Percentiles rank a stretch among this genome's conserved stretches.
Evolutionary conservation across 30 jellyfish, hydroid and myxozoan species (phyloP).

Genomic region (Cassiopea xamachana): DNA sequence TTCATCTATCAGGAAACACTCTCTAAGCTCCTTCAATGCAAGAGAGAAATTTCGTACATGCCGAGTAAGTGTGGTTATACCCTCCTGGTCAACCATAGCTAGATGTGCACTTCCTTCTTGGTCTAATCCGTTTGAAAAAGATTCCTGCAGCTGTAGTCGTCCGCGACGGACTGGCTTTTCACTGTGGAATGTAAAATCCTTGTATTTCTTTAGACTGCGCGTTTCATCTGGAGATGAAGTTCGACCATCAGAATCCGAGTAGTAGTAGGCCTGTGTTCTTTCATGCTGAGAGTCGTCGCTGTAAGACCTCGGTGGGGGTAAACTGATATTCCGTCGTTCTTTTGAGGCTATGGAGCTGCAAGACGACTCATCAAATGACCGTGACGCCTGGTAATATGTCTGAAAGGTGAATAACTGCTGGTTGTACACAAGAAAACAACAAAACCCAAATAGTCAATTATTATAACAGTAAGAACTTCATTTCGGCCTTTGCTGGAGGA

Average conservation of each 20-base stretch:
- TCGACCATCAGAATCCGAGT: constrained; percentile 46
- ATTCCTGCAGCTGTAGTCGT: constrained; percentile 18
- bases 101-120: constrained; percentile 80
- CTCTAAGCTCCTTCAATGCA: constrained; percentile 76
- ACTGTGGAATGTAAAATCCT: constrained; percentile 8
- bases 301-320: constrained; percentile 31
- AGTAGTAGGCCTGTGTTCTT: constrained; percentile 17
- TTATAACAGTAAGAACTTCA: neutral
- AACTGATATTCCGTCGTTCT: constrained; percentile 5
- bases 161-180: constrained; percentile 30
- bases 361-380: constrained; percentile 41
- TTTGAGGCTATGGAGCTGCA: neutral
- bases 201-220: constrained; percentile 9
- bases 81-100: constrained; percentile 93
- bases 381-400: constrained; percentile 17
- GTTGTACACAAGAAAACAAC: constrained; percentile 4
- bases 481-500: constrained; percentile 2
- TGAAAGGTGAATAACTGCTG: neutral
- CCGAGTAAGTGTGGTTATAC: constrained; percentile 85
- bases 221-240: constrained; percentile 35
- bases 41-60: constrained; percentile 94
- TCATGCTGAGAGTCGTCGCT: constrained; percentile 40
- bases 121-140: constrained; percentile 29
- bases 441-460: neutral
- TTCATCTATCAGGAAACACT: constrained; percentile 71